Evolutionary conservation across 2,888 invertebrate species (phyloP).

Genomic region (Oxycera nigricornis): DNA sequence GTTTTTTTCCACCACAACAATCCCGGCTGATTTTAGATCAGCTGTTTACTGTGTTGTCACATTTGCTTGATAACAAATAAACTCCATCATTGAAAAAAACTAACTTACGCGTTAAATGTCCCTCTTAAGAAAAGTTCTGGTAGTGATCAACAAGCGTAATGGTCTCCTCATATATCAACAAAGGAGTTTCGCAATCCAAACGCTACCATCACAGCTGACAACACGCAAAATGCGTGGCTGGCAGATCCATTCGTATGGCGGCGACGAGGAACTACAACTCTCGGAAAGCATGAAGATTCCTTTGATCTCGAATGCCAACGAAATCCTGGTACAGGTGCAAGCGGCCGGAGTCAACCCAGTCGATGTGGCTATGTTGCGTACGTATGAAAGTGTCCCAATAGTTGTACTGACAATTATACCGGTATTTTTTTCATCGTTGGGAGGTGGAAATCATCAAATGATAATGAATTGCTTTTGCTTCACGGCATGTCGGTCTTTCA

Average conservation of each 20-base stretch:
- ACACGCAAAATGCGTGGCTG: conserved; percentile 73
- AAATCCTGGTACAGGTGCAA: conserved; percentile 81
- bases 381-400: conserved; percentile 47
- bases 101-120: not conserved
- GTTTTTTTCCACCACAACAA: too few relatives aligned
- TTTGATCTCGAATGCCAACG: conserved; percentile 71
- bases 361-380: conserved; percentile 84
- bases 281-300: conserved; percentile 72
- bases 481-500: too few relatives aligned
- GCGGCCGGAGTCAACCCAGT: conserved; percentile 93
- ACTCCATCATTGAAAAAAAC: not conserved
- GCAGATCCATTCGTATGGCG: conserved; percentile 84
- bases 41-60: too few relatives aligned
- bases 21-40: too few relatives aligned
- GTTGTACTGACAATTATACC: too few relatives aligned
- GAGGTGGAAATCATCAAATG: too few relatives aligned
- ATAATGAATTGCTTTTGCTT: too few relatives aligned
- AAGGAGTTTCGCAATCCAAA: not conserved
- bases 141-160: not conserved
- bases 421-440: too few relatives aligned
- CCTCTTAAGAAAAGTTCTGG: not conserved
- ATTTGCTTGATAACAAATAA: too few relatives aligned
- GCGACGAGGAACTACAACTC: conserved; percentile 69
- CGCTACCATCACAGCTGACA: not conserved
- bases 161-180: not conserved